Evolutionary conservation across 2,113 vertebrate species (phyloP).

Genomic region (Osmerus mordax): DNA sequence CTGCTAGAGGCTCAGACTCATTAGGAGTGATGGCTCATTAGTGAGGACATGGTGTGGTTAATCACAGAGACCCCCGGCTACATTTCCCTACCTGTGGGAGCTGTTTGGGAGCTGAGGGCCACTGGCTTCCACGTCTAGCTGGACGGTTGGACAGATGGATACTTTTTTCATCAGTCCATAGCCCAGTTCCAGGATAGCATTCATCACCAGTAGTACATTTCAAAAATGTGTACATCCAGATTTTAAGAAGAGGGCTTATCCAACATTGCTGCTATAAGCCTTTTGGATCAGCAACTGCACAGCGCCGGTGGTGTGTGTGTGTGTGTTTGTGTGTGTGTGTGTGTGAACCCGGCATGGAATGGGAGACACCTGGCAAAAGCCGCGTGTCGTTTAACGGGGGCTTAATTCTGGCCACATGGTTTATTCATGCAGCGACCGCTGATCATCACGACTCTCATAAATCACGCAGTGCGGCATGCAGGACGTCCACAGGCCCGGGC

Average conservation of each 20-base stretch:
- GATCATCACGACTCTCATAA: conserved; percentile 75
- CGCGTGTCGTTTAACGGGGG: conserved; percentile 70
- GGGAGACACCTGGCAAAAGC: conserved; percentile 61
- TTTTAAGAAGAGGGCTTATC: neutral
- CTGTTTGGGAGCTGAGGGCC: neutral
- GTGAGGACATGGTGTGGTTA: conserved; percentile 47
- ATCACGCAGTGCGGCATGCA: conserved; percentile 70
- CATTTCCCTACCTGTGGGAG: conserved; percentile 7
- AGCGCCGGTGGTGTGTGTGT: conserved; percentile 28
- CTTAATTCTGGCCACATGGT: conserved; percentile 75
- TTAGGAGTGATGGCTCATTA: conserved; percentile 66
- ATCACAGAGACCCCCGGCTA: conserved; percentile 41
- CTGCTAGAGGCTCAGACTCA: conserved; percentile 46
- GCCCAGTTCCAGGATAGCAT: neutral
- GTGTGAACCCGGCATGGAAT: conserved; percentile 36
- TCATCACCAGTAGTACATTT: neutral
- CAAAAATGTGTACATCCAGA: neutral
- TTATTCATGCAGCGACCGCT: conserved; percentile 73
- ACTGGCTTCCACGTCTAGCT: no score
- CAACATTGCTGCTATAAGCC: neutral
- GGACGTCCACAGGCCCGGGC: conserved; percentile 54
- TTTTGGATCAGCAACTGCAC: conserved; percentile 18
- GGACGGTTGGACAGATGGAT: no score
- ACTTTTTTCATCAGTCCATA: neutral
- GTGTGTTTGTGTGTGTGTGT: no score